Evolutionary conservation across 2,888 invertebrate species (phyloP).

Genomic region (Drosophila macrothrix): DNA sequence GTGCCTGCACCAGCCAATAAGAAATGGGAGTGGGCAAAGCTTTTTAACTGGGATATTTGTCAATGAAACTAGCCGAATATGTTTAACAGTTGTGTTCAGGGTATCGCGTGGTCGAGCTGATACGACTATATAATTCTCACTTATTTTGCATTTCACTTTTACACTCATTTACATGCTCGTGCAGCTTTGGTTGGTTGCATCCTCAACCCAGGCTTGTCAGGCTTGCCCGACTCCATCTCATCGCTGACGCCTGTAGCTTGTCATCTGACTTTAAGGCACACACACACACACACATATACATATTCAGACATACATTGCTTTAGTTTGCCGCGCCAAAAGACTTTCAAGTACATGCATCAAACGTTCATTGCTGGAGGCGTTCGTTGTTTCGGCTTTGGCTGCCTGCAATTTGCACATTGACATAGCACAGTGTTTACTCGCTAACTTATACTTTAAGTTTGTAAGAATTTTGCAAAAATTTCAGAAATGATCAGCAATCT

Average conservation of each 20-base stretch:
- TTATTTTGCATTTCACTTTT: conserved; percentile 46
- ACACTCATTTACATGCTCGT: conserved; percentile 57
- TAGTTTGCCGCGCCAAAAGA: conserved; percentile 48
- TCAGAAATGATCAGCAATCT: background rate
- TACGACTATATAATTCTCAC: background rate
- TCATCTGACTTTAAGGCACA: conserved; percentile 60
- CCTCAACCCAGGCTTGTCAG: conserved; percentile 47
- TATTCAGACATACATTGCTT: conserved; percentile 11
- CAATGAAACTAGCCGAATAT: background rate
- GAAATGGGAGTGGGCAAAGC: background rate
- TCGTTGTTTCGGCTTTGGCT: conserved; percentile 28
- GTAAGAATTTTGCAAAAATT: background rate
- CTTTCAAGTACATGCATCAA: conserved; percentile 75
- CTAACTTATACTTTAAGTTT: background rate
- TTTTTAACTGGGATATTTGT: background rate
- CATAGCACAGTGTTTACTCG: background rate
- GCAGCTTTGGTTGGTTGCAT: conserved; percentile 49
- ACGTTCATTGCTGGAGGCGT: conserved; percentile 59
- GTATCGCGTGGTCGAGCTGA: background rate
- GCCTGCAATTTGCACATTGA: conserved; percentile 21
- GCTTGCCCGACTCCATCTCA: conserved; percentile 1
- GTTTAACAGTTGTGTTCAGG: background rate
- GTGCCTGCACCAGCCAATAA: background rate
- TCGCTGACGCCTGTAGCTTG: conserved; percentile 39
- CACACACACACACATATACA: conserved; percentile 7